Conservation (phyloP, 2,113 vertebrate genomes). For the Catagonus wagneri region DNA sequence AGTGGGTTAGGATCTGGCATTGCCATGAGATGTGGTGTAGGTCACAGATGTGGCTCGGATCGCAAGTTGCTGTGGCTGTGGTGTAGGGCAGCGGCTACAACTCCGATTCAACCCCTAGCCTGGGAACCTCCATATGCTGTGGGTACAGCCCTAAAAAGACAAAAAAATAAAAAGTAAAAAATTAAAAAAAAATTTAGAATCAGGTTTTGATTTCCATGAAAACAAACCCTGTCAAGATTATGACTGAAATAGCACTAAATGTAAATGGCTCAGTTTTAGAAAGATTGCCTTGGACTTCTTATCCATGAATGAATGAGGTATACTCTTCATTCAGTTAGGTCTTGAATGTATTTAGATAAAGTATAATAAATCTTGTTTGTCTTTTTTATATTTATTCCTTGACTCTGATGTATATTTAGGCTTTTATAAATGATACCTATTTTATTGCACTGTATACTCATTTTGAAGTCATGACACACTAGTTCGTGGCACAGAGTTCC, state of each 20-base stretch:
- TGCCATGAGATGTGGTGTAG: too few relatives aligned
- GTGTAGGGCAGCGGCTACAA: too few relatives aligned
- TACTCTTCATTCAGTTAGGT: neutral
- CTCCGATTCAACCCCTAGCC: too few relatives aligned
- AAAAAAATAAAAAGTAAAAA: too few relatives aligned
- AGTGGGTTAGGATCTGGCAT: too few relatives aligned
- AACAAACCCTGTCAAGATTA: neutral
- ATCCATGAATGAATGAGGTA: neutral
- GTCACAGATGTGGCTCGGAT: too few relatives aligned
- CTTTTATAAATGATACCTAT: neutral
- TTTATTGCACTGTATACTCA: neutral
- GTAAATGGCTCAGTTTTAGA: neutral
- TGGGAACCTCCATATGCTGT: too few relatives aligned
- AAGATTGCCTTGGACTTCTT: neutral
- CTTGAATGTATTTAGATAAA: neutral
- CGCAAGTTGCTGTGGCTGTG: too few relatives aligned
- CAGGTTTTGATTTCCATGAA: neutral
- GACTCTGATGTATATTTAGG: neutral
- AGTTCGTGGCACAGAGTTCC: neutral
- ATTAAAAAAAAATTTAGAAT: constrained; percentile 27
- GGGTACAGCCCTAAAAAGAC: too few relatives aligned
- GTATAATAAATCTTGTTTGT: neutral
- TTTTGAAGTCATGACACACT: neutral
- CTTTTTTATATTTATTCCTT: neutral
- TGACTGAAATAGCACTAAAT: neutral